Base-by-base conservation (phyloP, 2,113 vertebrate species). In the Echinops telfairi region DNA sequence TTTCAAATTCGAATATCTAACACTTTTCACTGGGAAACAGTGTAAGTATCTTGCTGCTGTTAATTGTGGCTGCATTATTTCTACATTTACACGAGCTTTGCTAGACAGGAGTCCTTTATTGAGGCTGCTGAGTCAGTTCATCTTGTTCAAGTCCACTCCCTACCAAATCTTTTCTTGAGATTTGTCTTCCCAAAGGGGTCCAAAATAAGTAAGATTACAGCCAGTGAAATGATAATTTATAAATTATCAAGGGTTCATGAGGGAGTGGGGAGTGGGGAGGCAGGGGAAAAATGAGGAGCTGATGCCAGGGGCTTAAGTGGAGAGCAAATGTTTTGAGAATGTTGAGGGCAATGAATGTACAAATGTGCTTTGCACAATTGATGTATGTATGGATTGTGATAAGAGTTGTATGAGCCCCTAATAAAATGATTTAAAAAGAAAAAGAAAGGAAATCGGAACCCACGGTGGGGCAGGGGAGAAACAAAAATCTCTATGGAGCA, bases 1-100 rank as follows among this genome's bases (percentile, higher is more conserved):
- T 85, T 94, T 89, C 38, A 31, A 57, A 60, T 85, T 91, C 29
- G 87, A 58, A 7, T 95, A 40, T 57, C 83, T 83, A 16, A 92
- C 53, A 88, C 5, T 86, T 92, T 36, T 29, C 23, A 73, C 81
- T 78, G 47, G 60, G 58, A 83, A 92, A 86, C 27, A 38, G 14
- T 68, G 83, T 83, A 89, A 33, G 19, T 60, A 43, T 64, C 4
- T 71, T 71, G 68, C 71, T 73, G 8, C 22, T 73, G n/a, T 22
- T 73, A 73, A 6, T 36, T 73, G 33, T 9, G 4, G 19, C 36
- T 33, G n/a, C 33, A 71, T 38, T 36, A n/a, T n/a, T n/a, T 33
- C 70, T 8, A 71, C n/a, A 22, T 73, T 33, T 36, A 6, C 17
- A 36, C 8, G 2, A 73, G 31, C 71, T 73, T 36, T 33, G 17